Evolutionary conservation across 53 echinoderm and acorn worm species (phyloP).

Genomic region (Henricia sp.): DNA sequence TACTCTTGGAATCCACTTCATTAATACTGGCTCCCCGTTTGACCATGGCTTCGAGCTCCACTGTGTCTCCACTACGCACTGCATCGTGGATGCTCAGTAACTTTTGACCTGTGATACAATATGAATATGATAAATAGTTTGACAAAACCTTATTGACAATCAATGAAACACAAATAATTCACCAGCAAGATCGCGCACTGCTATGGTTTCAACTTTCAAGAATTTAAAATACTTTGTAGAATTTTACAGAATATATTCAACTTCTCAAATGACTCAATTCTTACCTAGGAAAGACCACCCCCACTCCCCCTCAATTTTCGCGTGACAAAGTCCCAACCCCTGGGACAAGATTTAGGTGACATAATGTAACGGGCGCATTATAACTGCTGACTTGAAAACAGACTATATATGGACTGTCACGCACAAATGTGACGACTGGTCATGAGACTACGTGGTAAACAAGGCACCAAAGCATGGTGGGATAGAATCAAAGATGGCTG

Average conservation of each 20-base stretch:
- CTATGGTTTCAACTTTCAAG: background rate
- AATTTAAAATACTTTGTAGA: background rate
- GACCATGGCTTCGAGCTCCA: constrained; percentile 95
- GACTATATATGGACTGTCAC: too few relatives aligned
- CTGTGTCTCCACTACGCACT: constrained; percentile 83
- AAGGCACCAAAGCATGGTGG: too few relatives aligned
- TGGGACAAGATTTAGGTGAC: too few relatives aligned
- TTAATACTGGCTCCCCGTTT: constrained; percentile 97
- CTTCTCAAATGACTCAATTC: background rate
- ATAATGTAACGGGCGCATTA: too few relatives aligned
- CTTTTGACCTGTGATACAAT: constrained; percentile 59
- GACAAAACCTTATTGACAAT: background rate
- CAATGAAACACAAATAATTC: background rate
- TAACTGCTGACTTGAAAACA: too few relatives aligned
- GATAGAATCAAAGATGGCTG: background rate
- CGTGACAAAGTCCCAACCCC: too few relatives aligned
- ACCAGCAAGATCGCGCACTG: background rate
- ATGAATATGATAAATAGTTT: background rate
- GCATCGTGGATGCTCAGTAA: constrained; percentile 90
- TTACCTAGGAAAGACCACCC: background rate
- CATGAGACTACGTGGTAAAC: too few relatives aligned
- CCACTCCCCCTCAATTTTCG: too few relatives aligned
- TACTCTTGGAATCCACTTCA: constrained; percentile 90
- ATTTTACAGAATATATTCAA: background rate
- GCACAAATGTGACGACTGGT: too few relatives aligned